Evolutionary conservation across 1,140 invertebrate genomes (phyloP).

Genomic region (Aphelinus atriplicis): DNA sequence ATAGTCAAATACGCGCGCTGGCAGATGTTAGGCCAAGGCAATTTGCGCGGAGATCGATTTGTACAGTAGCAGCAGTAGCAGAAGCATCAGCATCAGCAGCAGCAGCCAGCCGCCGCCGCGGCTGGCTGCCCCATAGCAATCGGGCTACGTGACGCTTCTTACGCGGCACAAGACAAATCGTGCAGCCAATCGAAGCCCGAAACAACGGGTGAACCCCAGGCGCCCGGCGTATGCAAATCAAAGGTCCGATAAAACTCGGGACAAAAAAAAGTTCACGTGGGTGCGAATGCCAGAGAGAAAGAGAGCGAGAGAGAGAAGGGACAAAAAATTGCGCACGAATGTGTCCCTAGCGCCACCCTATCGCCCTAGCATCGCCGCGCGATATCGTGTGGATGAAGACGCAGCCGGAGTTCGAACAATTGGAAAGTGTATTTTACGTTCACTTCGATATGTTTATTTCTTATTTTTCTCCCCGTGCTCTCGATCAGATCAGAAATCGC

Average conservation of each 20-base stretch:
- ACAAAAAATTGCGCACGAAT: too few species aligned
- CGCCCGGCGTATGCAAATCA: neutral
- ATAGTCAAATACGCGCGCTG: constrained; percentile 50
- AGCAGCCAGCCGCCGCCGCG: neutral
- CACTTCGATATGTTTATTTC: neutral
- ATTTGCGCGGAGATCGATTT: constrained; percentile 55
- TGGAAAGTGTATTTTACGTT: neutral
- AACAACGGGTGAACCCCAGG: neutral
- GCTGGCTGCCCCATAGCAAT: neutral
- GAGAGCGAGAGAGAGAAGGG: too few species aligned
- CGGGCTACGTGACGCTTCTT: constrained; percentile 2
- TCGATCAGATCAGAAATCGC: neutral
- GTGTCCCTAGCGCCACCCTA: neutral
- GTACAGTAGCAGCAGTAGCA: constrained; percentile 15
- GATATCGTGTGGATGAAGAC: neutral
- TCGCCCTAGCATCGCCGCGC: neutral
- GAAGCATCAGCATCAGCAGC: neutral
- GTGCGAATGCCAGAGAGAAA: too few species aligned
- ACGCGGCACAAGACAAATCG: neutral
- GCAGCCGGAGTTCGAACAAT: neutral
- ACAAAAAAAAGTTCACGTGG: neutral
- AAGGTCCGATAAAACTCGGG: neutral
- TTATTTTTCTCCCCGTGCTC: constrained; percentile 41
- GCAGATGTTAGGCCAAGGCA: constrained; percentile 50
- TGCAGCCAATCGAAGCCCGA: neutral